A percentile compares a stretch with the other conserved stretches of the same genome.
phyloP scores from a whole-genome alignment of 35 echinoderm and acorn worm genomes.

The Apostichopus japonicus region DNA sequence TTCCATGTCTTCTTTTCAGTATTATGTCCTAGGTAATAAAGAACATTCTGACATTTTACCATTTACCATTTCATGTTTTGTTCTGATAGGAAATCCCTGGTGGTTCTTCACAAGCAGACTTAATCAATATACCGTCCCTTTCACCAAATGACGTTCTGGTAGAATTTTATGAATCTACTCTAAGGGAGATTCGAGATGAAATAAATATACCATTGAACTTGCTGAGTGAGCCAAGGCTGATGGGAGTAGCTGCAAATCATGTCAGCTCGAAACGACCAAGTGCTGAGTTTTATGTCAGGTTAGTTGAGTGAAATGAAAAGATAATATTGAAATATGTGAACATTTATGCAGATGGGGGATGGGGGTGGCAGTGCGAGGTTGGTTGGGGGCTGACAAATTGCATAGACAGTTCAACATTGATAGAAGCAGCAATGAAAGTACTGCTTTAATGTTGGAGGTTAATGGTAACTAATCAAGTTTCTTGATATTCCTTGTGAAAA shows the following conservation, averaged over 20 bases:
- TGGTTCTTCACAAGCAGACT: slow-evolving; percentile 43
- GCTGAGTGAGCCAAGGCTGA: slow-evolving; percentile 71
- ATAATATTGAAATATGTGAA: no score
- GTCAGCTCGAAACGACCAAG: slow-evolving; percentile 83
- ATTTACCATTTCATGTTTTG: neutral
- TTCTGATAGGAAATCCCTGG: slow-evolving; percentile 74
- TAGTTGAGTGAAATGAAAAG: neutral
- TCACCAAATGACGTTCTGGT: slow-evolving; percentile 52
- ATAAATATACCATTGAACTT: slow-evolving; percentile 75
- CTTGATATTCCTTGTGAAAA: no score
- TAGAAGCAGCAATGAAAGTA: no score
- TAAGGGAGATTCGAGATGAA: slow-evolving; percentile 90
- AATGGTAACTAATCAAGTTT: no score
- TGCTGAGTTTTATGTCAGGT: slow-evolving; percentile 90
- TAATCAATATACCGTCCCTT: slow-evolving; percentile 62
- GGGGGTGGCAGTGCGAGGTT: no score
- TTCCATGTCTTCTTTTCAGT: no score
- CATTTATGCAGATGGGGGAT: no score
- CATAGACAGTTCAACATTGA: no score
- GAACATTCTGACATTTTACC: no score
- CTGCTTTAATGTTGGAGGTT: no score
- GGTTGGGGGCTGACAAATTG: no score
- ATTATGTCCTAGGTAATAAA: no score
- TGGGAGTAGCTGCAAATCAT: slow-evolving; percentile 85
- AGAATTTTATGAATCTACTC: slow-evolving; percentile 80